phyloP scores from a whole-genome alignment of 2,113 vertebrate species.

The Terrapene triunguis region DNA sequence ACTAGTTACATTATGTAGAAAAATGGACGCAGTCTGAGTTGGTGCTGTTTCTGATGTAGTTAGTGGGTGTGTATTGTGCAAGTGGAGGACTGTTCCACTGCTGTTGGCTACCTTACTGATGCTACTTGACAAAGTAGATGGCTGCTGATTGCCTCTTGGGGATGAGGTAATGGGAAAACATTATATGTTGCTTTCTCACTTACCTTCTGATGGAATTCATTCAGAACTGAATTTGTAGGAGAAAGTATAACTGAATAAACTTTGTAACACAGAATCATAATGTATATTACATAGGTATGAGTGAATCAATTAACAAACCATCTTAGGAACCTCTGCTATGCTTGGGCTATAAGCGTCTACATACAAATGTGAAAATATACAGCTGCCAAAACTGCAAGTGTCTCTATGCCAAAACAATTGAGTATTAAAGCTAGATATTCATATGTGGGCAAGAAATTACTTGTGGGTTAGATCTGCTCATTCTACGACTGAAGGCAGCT shows the following conservation, averaged over 20 bases:
- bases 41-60: not conserved
- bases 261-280: fast-evolving
- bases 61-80: not conserved
- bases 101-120: not conserved
- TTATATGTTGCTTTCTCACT: not conserved
- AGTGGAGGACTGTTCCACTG: not conserved
- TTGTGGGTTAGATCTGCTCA: not conserved
- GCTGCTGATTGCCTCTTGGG: not conserved
- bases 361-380: fast-evolving
- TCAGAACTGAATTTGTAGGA: fast-evolving
- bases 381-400: not conserved
- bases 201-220: not conserved
- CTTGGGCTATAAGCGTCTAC: not conserved
- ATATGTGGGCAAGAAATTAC: not conserved
- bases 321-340: not conserved
- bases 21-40: not conserved
- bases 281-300: not conserved
- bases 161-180: not conserved
- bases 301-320: not conserved
- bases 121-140: not conserved
- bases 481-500: not conserved
- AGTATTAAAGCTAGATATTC: not conserved
- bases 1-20: not conserved
- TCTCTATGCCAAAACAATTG: not conserved
- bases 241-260: not conserved